Percentiles rank a stretch among this genome's conserved stretches.
Evolutionary conservation across 2,113 vertebrate species (phyloP).

Genomic region (Clinocottus analis): DNA sequence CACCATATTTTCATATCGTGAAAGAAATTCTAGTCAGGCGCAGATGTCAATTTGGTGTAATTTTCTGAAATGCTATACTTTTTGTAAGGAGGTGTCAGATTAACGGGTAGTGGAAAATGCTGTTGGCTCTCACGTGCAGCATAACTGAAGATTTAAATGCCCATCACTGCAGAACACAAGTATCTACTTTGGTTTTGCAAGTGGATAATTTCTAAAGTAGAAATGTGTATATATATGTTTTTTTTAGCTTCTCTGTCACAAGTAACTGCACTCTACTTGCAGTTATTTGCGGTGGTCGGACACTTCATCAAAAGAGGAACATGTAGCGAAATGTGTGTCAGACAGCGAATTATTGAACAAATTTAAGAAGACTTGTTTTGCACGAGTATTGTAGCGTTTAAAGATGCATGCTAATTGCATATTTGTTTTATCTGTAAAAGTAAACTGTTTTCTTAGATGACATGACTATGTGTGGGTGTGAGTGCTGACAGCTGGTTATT

Average conservation of each 20-base stretch:
- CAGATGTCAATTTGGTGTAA: slow-evolving; percentile 79
- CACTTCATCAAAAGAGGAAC: not conserved
- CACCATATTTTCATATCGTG: slow-evolving; percentile 72
- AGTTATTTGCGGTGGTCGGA: not conserved
- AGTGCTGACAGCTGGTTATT: no score
- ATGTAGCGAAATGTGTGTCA: not conserved
- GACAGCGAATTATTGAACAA: no score
- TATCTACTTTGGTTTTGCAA: slow-evolving; percentile 51
- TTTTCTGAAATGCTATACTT: slow-evolving; percentile 81
- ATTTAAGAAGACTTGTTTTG: no score
- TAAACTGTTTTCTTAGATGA: no score
- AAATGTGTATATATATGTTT: no score
- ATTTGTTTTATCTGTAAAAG: no score
- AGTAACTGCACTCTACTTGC: slow-evolving; percentile 10
- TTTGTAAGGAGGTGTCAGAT: slow-evolving; percentile 57
- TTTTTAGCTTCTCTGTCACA: slow-evolving; percentile 40
- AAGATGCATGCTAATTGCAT: no score
- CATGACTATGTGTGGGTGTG: no score
- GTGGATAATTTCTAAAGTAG: slow-evolving; percentile 31
- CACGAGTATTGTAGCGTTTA: no score
- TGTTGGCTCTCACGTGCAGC: slow-evolving; percentile 35
- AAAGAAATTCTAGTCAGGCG: slow-evolving; percentile 59
- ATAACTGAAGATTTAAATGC: slow-evolving; percentile 53
- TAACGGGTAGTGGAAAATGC: slow-evolving; percentile 54
- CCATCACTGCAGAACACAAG: slow-evolving; percentile 25